A percentile compares a stretch with the other conserved stretches of the same genome.
Evolutionary conservation across 1,140 invertebrate species (phyloP).

Genomic region (Ceratina japonica): DNA sequence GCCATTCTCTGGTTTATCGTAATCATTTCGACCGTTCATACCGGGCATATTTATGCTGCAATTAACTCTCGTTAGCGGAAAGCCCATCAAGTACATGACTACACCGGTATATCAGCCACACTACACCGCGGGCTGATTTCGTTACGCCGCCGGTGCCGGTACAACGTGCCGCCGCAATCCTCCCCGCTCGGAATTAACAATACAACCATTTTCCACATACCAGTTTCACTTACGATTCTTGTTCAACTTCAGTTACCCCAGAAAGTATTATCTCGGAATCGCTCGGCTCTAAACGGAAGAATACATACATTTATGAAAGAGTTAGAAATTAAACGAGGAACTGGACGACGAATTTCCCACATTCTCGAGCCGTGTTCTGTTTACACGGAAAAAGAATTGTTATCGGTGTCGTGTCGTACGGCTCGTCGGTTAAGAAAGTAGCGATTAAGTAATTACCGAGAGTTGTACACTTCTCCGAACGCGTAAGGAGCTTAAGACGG

Average conservation of each 20-base stretch:
- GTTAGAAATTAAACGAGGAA: too few relatives aligned
- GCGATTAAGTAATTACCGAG: conserved; percentile 32
- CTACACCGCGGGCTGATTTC: conserved; percentile 47
- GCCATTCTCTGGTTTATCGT: conserved; percentile 52
- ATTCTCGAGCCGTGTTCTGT: too few relatives aligned
- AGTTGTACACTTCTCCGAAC: conserved; percentile 19
- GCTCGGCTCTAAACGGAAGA: too few relatives aligned
- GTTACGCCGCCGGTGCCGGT: conserved; percentile 40
- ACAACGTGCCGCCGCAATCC: conserved; percentile 21
- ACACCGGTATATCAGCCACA: conserved; percentile 49
- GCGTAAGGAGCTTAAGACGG: conserved; percentile 5
- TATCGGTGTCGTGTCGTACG: too few relatives aligned
- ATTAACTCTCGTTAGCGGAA: conserved; percentile 60
- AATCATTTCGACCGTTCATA: conserved; percentile 54
- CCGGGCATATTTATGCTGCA: conserved; percentile 56
- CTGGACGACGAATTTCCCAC: not conserved
- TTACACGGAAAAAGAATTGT: too few relatives aligned
- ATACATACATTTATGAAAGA: too few relatives aligned
- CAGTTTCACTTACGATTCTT: conserved; percentile 19
- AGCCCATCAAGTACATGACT: conserved; percentile 52
- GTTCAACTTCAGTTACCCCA: too few relatives aligned
- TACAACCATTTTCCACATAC: not conserved
- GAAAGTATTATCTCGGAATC: too few relatives aligned
- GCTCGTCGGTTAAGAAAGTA: too few relatives aligned
- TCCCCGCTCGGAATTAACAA: conserved; percentile 37